Percentiles rank a stretch among this genome's conserved stretches.
Conservation (phyloP, 2,888 invertebrate species). For the Xylocampa areola region DNA sequence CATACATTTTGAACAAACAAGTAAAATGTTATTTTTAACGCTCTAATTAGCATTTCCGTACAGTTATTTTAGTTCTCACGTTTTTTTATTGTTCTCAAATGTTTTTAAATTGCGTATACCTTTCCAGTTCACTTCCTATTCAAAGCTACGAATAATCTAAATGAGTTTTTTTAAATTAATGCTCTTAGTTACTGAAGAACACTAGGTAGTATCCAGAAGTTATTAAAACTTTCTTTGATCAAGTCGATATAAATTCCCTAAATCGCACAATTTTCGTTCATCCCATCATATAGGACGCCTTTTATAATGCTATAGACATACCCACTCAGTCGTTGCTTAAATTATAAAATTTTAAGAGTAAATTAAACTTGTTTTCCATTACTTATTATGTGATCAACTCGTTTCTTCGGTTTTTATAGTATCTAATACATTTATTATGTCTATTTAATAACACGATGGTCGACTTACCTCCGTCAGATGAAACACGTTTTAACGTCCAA, state of each 20-base stretch:
- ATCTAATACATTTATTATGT: constrained; percentile 42
- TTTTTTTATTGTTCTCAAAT: constrained; percentile 64
- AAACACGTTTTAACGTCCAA: constrained; percentile 60
- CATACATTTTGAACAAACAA: constrained; percentile 43
- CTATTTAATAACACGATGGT: constrained; percentile 44
- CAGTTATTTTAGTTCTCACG: constrained; percentile 63
- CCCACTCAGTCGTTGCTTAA: no score
- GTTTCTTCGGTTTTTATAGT: constrained; percentile 9
- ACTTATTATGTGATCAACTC: constrained; percentile 34
- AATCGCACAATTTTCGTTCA: no score
- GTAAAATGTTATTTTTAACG: constrained; percentile 65
- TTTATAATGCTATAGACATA: no score
- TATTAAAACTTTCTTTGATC: no score
- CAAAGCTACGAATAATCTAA: no score
- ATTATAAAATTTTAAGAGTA: constrained; percentile 20
- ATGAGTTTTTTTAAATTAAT: no score
- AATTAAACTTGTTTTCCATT: constrained; percentile 21
- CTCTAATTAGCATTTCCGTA: constrained; percentile 67
- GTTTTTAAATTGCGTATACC: constrained; percentile 51
- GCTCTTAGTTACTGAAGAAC: no score
- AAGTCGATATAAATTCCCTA: no score
- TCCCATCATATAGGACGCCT: no score
- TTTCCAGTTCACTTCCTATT: constrained; percentile 19
- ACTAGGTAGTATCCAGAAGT: no score
- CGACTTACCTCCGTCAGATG: constrained; percentile 61